These are phyloP conservation scores for Seriola dumerili DNA, from an alignment of 2,113 vertebrate species.

Conservation along the genomic window DNA sequence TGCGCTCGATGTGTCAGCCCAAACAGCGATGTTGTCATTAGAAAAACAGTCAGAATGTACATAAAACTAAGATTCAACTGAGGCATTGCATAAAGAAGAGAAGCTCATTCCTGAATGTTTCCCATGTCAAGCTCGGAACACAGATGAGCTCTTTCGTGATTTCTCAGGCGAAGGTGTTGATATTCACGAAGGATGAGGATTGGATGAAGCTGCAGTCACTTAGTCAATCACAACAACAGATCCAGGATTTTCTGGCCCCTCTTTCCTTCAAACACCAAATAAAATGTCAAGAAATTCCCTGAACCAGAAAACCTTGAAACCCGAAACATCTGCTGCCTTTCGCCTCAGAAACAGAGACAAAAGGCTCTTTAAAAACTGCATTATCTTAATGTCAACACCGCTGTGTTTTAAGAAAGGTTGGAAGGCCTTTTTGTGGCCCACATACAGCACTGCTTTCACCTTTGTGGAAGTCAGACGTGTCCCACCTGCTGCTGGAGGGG, in stretches of 20 bases:
- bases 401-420: not conserved
- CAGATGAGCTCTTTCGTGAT: not conserved
- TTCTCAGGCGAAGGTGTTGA: not conserved
- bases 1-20: slow-evolving; percentile 15
- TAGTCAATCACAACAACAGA: slow-evolving; percentile 9
- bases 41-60: not conserved
- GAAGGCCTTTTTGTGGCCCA: too few species aligned
- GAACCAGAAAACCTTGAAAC: slow-evolving; percentile 31
- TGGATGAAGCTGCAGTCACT: slow-evolving; percentile 1
- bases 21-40: slow-evolving; percentile 9
- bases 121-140: not conserved
- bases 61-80: not conserved
- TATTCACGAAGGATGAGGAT: not conserved
- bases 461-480: not conserved
- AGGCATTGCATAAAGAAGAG: not conserved
- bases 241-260: slow-evolving; percentile 3
- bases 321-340: slow-evolving; percentile 27
- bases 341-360: too few species aligned
- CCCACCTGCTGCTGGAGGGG: slow-evolving; percentile 34
- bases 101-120: not conserved
- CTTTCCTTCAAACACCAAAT: not conserved
- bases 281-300: slow-evolving; percentile 7
- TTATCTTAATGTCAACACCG: not conserved
- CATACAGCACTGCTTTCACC: not conserved
- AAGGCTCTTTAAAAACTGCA: not conserved